Evolutionary conservation across 2,113 vertebrate species (phyloP).

Genomic region (Embiotoca jacksoni): DNA sequence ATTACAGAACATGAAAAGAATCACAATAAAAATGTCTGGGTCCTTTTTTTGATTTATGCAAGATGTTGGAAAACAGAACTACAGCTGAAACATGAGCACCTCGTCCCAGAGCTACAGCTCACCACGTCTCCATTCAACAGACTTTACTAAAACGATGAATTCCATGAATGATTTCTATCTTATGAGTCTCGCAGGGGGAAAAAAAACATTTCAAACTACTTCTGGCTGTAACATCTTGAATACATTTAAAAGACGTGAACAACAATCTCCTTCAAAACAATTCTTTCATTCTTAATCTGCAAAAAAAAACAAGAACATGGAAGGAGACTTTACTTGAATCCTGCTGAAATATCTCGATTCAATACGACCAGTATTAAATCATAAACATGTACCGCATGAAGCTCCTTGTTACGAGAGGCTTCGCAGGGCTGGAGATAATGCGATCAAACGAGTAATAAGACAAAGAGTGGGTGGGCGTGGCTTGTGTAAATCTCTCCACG

Average conservation of each 20-base stretch:
- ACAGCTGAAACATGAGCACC: slow-evolving; percentile 1
- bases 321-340: neutral
- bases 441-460: slow-evolving; percentile 35
- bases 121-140: neutral
- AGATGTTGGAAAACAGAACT: neutral
- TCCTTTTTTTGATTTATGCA: neutral
- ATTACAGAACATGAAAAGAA: neutral
- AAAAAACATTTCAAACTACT: no score
- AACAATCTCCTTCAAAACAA: neutral
- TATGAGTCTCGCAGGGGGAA: no score
- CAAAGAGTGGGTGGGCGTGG: slow-evolving; percentile 39
- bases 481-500: slow-evolving; percentile 5
- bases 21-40: neutral
- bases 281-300: neutral
- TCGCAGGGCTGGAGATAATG: neutral
- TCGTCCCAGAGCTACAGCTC: neutral
- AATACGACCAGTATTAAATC: neutral
- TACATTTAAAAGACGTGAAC: neutral
- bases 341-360: no score
- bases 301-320: slow-evolving; percentile 2
- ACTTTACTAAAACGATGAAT: no score
- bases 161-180: neutral
- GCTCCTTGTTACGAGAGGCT: neutral
- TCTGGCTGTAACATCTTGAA: slow-evolving; percentile 4
- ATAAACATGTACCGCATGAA: neutral